Evolutionary conservation across 1,140 invertebrate species (phyloP).

Genomic region (Plectrocnemia conspersa): DNA sequence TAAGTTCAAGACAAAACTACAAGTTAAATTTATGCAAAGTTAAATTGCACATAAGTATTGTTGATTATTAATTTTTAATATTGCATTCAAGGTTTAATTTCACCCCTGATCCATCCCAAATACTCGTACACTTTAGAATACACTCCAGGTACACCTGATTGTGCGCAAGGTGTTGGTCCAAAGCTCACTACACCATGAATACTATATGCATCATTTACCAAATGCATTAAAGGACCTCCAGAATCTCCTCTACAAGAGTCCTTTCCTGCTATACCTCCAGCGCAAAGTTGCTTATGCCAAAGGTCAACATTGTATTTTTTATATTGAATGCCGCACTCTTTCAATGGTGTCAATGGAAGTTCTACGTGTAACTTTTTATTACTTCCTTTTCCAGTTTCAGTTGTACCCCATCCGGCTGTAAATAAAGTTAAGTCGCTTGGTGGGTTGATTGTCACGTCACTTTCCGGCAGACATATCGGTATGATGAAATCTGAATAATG

Average conservation of each 20-base stretch:
- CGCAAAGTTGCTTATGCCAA: slow-evolving; percentile 55
- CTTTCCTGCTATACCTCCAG: slow-evolving; percentile 57
- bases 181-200: slow-evolving; percentile 62
- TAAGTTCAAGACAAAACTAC: no score
- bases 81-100: slow-evolving; percentile 41
- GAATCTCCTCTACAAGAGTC: slow-evolving; percentile 71
- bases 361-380: slow-evolving; percentile 48
- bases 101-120: slow-evolving; percentile 61
- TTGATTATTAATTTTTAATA: background rate
- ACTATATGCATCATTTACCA: slow-evolving; percentile 45
- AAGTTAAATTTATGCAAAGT: no score
- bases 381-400: slow-evolving; percentile 49
- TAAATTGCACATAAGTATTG: no score
- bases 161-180: slow-evolving; percentile 61
- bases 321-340: no score
- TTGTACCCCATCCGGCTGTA: slow-evolving; percentile 66
- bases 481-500: no score
- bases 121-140: slow-evolving; percentile 63
- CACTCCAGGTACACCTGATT: slow-evolving; percentile 61
- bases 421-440: slow-evolving; percentile 38
- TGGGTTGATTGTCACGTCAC: background rate
- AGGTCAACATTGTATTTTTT: slow-evolving; percentile 44
- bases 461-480: no score
- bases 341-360: slow-evolving; percentile 7
- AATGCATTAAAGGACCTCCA: slow-evolving; percentile 66